phyloP scores from a whole-genome alignment of 2,888 invertebrate species.

The Bellardia pandia region DNA sequence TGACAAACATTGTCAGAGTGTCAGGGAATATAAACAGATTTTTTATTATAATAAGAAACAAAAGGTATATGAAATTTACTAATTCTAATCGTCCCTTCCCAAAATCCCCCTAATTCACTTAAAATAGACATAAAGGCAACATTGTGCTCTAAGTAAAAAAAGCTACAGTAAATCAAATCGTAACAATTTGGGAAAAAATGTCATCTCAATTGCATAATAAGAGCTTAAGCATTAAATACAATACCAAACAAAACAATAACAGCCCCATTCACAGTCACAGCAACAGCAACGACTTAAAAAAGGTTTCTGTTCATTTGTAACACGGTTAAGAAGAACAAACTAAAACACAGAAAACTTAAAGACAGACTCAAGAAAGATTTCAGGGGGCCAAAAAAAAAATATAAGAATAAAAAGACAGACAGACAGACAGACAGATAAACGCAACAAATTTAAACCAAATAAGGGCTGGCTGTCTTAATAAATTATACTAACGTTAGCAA shows the following conservation, averaged over 20 bases:
- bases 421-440: slow-evolving; percentile 34
- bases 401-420: slow-evolving; percentile 14
- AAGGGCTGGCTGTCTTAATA: slow-evolving; percentile 66
- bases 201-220: slow-evolving; percentile 72
- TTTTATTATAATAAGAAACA: neutral
- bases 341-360: slow-evolving; percentile 20
- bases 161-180: slow-evolving; percentile 29
- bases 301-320: slow-evolving; percentile 51
- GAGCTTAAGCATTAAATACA: slow-evolving; percentile 59
- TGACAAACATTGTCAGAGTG: neutral
- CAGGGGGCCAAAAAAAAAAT: neutral
- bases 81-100: no score
- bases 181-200: slow-evolving; percentile 67
- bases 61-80: no score
- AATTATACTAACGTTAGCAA: slow-evolving; percentile 53
- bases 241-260: slow-evolving; percentile 15
- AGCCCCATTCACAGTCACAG: slow-evolving; percentile 30
- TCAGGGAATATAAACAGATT: neutral
- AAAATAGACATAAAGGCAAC: slow-evolving; percentile 14
- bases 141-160: neutral
- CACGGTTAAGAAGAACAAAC: slow-evolving; percentile 51
- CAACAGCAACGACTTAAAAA: neutral
- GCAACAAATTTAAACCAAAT: slow-evolving; percentile 59
- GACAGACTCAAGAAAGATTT: neutral
- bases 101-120: no score